These are phyloP conservation scores for Dasyurus viverrinus DNA, from an alignment of 2,113 vertebrate species.

Conservation along the genomic window DNA sequence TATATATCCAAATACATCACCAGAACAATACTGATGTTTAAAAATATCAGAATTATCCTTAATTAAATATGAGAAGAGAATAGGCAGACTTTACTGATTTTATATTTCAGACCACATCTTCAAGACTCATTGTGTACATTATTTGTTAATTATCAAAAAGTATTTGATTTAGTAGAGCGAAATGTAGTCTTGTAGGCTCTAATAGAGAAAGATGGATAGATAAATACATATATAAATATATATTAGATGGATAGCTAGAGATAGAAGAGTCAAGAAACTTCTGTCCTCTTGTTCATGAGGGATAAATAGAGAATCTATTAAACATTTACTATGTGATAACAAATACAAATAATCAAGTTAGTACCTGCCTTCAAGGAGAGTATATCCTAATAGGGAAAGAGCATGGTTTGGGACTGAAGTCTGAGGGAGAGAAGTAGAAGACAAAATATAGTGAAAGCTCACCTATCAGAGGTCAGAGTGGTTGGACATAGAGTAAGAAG, in stretches of 20 bases:
- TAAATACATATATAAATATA: background rate
- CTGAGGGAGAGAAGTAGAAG: background rate
- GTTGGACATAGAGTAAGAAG: background rate
- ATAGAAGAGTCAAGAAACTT: background rate
- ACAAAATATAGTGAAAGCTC: background rate
- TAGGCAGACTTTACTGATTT: background rate
- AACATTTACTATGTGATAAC: background rate
- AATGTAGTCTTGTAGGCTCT: background rate
- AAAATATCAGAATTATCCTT: background rate
- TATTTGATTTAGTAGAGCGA: background rate
- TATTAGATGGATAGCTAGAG: background rate
- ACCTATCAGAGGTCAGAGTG: background rate
- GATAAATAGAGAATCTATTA: background rate
- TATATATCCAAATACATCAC: background rate
- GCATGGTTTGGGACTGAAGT: background rate
- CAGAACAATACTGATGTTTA: background rate
- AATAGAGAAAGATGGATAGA: background rate
- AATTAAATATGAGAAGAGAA: background rate
- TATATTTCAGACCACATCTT: background rate
- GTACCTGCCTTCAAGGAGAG: background rate
- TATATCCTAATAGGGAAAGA: background rate
- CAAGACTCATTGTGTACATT: background rate
- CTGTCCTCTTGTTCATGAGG: background rate
- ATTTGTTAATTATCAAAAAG: background rate
- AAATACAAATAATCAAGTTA: background rate